Base-by-base conservation (phyloP, 2,888 invertebrate species). In the Netelia fuscicornis region DNA sequence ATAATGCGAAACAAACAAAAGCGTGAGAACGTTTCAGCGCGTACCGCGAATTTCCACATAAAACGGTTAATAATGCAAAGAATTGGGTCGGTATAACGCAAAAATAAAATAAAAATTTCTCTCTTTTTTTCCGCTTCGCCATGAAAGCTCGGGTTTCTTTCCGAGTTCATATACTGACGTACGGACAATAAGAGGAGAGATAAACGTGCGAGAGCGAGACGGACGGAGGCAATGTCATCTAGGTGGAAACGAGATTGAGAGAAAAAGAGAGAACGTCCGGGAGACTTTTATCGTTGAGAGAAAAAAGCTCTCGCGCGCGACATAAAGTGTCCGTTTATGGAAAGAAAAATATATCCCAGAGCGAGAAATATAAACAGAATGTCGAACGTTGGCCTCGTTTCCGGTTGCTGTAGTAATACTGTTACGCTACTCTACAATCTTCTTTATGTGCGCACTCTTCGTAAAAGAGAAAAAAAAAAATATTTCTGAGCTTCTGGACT, bases 261-360 rank as follows among this genome's bases (percentile, higher is more conserved):
- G 30, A 78, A 42, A 54, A 48, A 78, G 60, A 56, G 56, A 68
- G 58, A 30, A 65, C 56, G 30, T 58, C 72, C 44, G 30, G 52
- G n/a, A 37, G 67, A 68, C 71, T 81, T 68, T 72, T 77, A 76
- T 74, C 76, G 62, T 52, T 44, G 67, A 67, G 67, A 25, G 30
- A 30, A 30, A 67, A 77, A 67, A 62, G 68, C 77, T 72, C 81
- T 64, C 76, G 76, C 54, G 81, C 54, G 81, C 60, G 76, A 77
- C 76, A 60, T 54, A 81, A 81, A 76, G 52, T 60, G 58, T 68
- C 68, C 58, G 68, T 77, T 84, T 81, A 81, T 81, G 76, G 75
- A 76, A 72, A 67, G 52, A 72, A 77, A 74, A 81, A 84, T 71
- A 77, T 62, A 68, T 23, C 67, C 44, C 25, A 52, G 77, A 42